Conservation (phyloP, 2,888 invertebrate genomes). For the Apamea crenata region DNA sequence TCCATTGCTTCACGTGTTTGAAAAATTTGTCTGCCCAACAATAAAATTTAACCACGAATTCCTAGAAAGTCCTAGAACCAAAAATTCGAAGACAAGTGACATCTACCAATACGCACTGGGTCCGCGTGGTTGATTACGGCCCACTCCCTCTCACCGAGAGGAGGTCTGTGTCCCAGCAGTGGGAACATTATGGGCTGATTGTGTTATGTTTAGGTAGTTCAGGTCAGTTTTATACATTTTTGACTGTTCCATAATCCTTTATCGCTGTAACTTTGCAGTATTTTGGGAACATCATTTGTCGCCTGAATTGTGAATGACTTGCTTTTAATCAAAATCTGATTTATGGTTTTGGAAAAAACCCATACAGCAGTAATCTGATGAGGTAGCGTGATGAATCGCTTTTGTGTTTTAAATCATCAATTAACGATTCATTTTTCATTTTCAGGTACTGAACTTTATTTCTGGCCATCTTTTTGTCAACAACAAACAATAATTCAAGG, state of each 20-base stretch:
- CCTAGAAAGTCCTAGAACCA: too few relatives aligned
- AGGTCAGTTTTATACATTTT: background rate
- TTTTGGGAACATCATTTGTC: background rate
- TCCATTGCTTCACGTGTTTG: too few relatives aligned
- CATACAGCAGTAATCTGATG: background rate
- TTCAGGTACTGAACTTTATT: conserved; percentile 24
- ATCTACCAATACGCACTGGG: too few relatives aligned
- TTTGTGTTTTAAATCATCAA: background rate
- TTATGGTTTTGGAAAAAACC: background rate
- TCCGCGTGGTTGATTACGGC: too few relatives aligned
- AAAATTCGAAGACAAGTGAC: too few relatives aligned
- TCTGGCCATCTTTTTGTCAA: background rate
- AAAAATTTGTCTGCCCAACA: too few relatives aligned
- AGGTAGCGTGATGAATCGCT: background rate
- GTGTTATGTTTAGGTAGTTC: too few relatives aligned
- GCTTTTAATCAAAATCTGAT: background rate
- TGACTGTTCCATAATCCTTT: background rate
- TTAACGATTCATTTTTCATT: background rate
- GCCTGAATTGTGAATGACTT: background rate
- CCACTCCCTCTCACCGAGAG: too few relatives aligned
- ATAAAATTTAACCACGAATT: too few relatives aligned
- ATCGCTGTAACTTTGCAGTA: background rate
- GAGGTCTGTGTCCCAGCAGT: too few relatives aligned
- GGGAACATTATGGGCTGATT: too few relatives aligned
- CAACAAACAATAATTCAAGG: background rate